These are phyloP conservation scores for Norana najaformis DNA, from an alignment of 2,888 invertebrate genomes.

Conservation along the genomic window DNA sequence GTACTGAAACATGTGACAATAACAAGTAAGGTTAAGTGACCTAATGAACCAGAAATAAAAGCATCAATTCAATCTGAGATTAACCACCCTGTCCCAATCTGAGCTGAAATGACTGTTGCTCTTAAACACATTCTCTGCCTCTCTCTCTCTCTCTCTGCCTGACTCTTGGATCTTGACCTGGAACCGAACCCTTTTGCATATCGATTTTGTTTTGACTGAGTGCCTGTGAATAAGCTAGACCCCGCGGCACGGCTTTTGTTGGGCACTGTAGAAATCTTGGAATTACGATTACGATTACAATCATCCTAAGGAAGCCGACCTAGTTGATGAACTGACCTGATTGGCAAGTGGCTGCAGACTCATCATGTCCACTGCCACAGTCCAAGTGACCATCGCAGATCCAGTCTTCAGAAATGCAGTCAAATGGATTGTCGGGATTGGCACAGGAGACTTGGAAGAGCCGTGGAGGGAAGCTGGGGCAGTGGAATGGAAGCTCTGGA, in stretches of 20 bases:
- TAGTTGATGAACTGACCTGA: slow-evolving; percentile 37
- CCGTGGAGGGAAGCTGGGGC: slow-evolving; percentile 19
- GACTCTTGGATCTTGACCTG: too few species aligned
- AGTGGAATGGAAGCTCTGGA: slow-evolving; percentile 20
- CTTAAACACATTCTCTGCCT: neutral
- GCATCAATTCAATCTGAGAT: too few species aligned
- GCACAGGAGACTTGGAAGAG: slow-evolving; percentile 29
- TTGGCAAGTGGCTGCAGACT: slow-evolving; percentile 48
- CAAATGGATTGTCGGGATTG: slow-evolving; percentile 28
- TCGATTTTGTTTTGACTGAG: too few species aligned
- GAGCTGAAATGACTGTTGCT: neutral
- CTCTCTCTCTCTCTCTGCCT: neutral
- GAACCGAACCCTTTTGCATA: too few species aligned
- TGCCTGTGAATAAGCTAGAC: too few species aligned
- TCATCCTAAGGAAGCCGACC: neutral
- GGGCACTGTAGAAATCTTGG: too few species aligned
- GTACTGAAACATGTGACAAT: too few species aligned
- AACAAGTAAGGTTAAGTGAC: too few species aligned
- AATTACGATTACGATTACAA: too few species aligned
- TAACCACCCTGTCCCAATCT: too few species aligned
- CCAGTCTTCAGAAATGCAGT: slow-evolving; percentile 46
- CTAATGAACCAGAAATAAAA: too few species aligned
- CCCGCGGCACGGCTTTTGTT: too few species aligned
- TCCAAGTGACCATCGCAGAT: slow-evolving; percentile 49
- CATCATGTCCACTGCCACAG: slow-evolving; percentile 47